Evolutionary conservation across 2,797 vertebrate species (phyloP), one percentile per base, ranked within the genome.

Genomic region (Catharus ustulatus): DNA sequence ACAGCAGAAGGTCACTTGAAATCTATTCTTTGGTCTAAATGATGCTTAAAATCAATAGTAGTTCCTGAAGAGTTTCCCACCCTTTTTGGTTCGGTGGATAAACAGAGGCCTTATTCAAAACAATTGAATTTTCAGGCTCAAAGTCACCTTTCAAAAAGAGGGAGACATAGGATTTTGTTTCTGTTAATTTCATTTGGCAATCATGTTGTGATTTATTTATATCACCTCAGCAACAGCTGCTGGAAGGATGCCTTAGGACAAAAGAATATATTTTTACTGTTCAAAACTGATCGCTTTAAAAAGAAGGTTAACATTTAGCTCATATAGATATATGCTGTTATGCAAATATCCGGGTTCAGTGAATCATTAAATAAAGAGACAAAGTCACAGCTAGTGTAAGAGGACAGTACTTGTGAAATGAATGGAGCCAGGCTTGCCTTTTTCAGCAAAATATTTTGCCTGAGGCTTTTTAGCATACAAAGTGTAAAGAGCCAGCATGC

Each of bases 1-100:
- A 96, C 96, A 96, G 93, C 63, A 29, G 95, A 98, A 98, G 94
- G 93, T 97, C 96, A 97, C 95, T 96, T 97, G 87, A 97, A 98
- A 97, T 97, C 92, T 97, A 74, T 97, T 97, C 93, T 95, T 97
- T 97, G 80, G 95, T 97, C 94, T 96, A 98, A 97, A 98, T 93
- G 91, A 96, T 96, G 67, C 63, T 95, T 90, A 97, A 97, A 98
- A 97, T 97, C 97, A 97, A 97, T 96, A 97, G 59, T 54, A 95
- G 85, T 91, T 97, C 93, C 96, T 96, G 95, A 94, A 96, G 93
- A 97, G 93, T 92, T 96, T 95, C 73, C 94, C 78, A 94, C 30
- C 84, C 42, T 97, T 94, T 92, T 97, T 92, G 71, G 92, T 93
- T 97, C 36, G 34, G 79, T 89, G 57, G 86, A 89, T 94, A 97